Base-by-base conservation (phyloP, 2,797 vertebrate species). In the Etheostoma perlongum region DNA sequence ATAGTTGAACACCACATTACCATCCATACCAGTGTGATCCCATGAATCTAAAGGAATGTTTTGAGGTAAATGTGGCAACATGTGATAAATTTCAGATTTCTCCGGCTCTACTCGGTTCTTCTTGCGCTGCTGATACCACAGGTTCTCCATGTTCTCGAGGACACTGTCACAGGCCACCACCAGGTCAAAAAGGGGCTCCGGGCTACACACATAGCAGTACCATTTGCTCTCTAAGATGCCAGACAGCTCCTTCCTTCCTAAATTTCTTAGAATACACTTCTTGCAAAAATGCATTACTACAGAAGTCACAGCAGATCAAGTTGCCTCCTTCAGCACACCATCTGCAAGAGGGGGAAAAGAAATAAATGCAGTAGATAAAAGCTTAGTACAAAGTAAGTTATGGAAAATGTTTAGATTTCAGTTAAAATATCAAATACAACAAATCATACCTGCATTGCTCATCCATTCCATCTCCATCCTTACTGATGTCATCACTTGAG, bases 311-410 rank as follows among this genome's bases (percentile, higher is more conserved):
- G 89, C 98, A 99, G 90, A 99, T 99, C 83, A 99, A 81, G 91
- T 98, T 99, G 79, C 98, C 98, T 84, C 98, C 98, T 95, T 99
- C 98, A 84, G 98, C 98, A 91, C 98, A 99, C 98, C 98, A 99
- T 86, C 98, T 99, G 92, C 62, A 94, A 0, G 1, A 23, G 86
- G 1, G 44, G 23, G 68, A 83, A 54, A 6, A 53, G 0, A 57
- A 51, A 49, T 27, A 64, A 58, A 49, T 27, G 58, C 1, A 63
- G 4, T 19, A 58, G 30, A 46, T 16, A 52, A 19, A 51, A 30
- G 10, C 2, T 42, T 5, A 15, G 10, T 4, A 42, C 2, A 52
- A 49, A 63, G 2, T 5, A 30, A 19, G 30, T 18, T 14, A 14
- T 3, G 51, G 1, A 33, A 12, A 30, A 36, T 14, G 4, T 27